phyloP scores from a whole-genome alignment of 2,888 invertebrate species.

The Troides helena region DNA sequence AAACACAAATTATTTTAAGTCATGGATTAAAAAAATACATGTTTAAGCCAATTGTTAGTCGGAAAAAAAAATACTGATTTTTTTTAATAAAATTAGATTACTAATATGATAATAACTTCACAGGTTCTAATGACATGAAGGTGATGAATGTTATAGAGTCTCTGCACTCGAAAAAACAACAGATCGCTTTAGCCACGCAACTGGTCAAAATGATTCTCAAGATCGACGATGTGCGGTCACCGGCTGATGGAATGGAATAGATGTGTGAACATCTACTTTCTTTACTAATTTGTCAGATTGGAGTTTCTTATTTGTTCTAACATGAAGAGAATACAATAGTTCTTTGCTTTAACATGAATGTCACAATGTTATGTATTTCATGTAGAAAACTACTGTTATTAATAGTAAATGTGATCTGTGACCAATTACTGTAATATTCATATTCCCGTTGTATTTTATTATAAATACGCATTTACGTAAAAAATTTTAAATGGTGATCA shows the following conservation, averaged over 20 bases:
- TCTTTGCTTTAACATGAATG: not conserved
- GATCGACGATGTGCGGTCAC: slow-evolving; percentile 95
- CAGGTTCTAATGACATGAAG: slow-evolving; percentile 91
- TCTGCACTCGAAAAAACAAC: slow-evolving; percentile 97
- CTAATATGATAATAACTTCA: not conserved
- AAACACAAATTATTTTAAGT: no score
- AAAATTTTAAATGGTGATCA: no score
- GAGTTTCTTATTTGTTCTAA: no score
- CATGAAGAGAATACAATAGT: not conserved
- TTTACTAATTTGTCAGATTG: no score
- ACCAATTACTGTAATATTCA: not conserved
- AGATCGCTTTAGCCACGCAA: slow-evolving; percentile 97
- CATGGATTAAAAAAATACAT: no score
- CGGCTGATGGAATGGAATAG: slow-evolving; percentile 71
- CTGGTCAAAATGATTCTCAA: slow-evolving; percentile 99
- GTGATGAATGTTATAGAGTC: slow-evolving; percentile 97
- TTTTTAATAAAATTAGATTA: not conserved
- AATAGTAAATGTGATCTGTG: not conserved
- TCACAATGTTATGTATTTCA: not conserved
- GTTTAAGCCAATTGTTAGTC: no score
- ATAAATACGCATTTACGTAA: no score
- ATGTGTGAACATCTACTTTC: not conserved
- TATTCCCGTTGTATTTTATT: no score
- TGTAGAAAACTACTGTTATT: not conserved
- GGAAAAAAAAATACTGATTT: no score